phyloP scores from a whole-genome alignment of 2,888 invertebrate species.

The Amphipyra berbera region DNA sequence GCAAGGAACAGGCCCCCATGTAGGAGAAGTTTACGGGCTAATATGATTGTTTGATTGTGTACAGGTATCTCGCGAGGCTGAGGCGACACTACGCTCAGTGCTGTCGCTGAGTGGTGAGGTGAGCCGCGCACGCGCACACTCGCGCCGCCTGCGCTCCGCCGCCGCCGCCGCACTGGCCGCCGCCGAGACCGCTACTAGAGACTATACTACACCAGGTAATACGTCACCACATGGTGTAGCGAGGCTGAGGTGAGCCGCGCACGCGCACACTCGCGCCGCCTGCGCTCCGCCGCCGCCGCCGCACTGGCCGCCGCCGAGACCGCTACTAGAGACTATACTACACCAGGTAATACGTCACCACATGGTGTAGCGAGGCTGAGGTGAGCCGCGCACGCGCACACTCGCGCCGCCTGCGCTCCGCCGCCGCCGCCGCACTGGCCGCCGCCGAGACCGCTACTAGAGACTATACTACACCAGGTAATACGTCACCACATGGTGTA shows the following conservation, averaged over 20 bases:
- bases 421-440: slow-evolving; percentile 81
- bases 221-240: slow-evolving; percentile 27
- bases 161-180: slow-evolving; percentile 82
- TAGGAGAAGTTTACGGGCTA: too few species aligned
- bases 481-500: slow-evolving; percentile 24
- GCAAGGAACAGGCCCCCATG: too few species aligned
- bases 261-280: slow-evolving; percentile 77
- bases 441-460: slow-evolving; percentile 78
- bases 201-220: slow-evolving; percentile 72
- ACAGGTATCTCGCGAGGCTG: slow-evolving; percentile 81
- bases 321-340: slow-evolving; percentile 70
- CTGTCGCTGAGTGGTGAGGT: slow-evolving; percentile 73
- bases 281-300: slow-evolving; percentile 78
- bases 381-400: slow-evolving; percentile 76
- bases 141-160: slow-evolving; percentile 75
- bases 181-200: slow-evolving; percentile 76
- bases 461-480: slow-evolving; percentile 74
- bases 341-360: slow-evolving; percentile 65
- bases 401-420: slow-evolving; percentile 75
- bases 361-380: too few species aligned
- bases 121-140: slow-evolving; percentile 75
- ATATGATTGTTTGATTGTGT: neutral
- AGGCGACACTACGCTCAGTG: slow-evolving; percentile 72
- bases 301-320: slow-evolving; percentile 82
- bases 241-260: slow-evolving; percentile 71